Conservation (phyloP, 2,888 invertebrate species). For the Stenodema calcarata region DNA sequence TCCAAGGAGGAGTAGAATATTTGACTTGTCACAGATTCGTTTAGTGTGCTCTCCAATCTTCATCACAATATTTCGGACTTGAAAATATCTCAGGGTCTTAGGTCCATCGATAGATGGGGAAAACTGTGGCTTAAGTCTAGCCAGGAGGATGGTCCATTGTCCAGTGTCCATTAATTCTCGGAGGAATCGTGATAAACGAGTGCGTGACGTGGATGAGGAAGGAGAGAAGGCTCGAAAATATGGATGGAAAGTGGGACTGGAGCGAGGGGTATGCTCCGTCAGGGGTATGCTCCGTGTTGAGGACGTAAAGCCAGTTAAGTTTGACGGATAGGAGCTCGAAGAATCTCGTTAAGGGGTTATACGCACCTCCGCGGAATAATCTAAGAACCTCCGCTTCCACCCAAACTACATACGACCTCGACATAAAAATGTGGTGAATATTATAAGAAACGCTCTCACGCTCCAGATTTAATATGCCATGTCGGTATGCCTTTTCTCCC, state of each 20-base stretch:
- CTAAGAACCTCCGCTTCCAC: not conserved
- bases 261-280: not conserved
- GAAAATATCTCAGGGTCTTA: not conserved
- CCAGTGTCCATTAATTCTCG: conserved; percentile 1
- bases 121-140: not conserved
- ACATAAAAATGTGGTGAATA: conserved; percentile 17
- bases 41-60: no score
- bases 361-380: conserved; percentile 1
- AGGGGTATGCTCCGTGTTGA: not conserved
- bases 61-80: not conserved
- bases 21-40: no score
- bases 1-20: no score
- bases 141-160: not conserved
- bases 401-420: not conserved
- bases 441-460: conserved; percentile 1
- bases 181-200: not conserved
- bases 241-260: not conserved
- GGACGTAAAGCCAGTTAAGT: conserved; percentile 16
- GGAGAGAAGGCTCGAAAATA: not conserved
- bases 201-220: conserved; percentile 11
- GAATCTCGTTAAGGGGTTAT: conserved; percentile 19
- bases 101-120: not conserved
- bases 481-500: not conserved
- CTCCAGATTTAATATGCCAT: not conserved
- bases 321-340: conserved; percentile 12